phyloP scores from a whole-genome alignment of 2,888 invertebrate species.

The Axea sp. region DNA sequence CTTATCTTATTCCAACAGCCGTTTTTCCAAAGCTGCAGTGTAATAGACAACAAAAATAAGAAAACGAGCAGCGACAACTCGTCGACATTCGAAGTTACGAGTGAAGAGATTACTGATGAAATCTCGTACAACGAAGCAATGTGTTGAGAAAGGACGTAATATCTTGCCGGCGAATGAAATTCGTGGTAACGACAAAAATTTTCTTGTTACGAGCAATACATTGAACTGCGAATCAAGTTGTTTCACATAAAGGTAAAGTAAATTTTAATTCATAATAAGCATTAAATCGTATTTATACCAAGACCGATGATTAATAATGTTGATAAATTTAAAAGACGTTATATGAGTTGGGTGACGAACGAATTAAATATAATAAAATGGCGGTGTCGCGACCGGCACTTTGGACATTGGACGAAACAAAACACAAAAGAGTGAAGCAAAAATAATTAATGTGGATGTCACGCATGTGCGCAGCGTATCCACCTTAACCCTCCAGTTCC shows the following conservation, averaged over 20 bases:
- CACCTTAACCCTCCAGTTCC: conserved; percentile 60
- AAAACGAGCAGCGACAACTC: conserved; percentile 51
- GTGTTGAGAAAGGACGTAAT: conserved; percentile 54
- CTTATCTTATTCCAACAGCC: conserved; percentile 56
- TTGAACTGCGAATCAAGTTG: neutral
- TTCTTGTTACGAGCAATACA: conserved; percentile 22
- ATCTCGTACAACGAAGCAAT: conserved; percentile 58
- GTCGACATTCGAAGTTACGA: conserved; percentile 62
- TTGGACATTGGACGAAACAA: conserved; percentile 34
- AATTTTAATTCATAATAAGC: too few relatives aligned
- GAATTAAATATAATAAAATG: conserved; percentile 42
- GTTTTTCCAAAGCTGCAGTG: conserved; percentile 54
- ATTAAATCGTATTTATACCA: too few relatives aligned
- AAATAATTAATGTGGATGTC: conserved; percentile 77
- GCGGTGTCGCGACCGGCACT: conserved; percentile 32
- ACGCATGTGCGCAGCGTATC: conserved; percentile 67
- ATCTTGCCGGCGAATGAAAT: conserved; percentile 50
- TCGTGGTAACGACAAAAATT: conserved; percentile 31
- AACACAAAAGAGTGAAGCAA: conserved; percentile 68
- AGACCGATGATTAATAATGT: neutral
- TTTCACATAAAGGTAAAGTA: neutral
- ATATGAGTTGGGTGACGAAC: neutral
- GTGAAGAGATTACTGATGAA: conserved; percentile 66
- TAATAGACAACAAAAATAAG: conserved; percentile 58
- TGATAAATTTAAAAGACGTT: conserved; percentile 9